Evolutionary conservation across 2,888 invertebrate genomes (phyloP).

Genomic region (Hirtodrosophila confusa): DNA sequence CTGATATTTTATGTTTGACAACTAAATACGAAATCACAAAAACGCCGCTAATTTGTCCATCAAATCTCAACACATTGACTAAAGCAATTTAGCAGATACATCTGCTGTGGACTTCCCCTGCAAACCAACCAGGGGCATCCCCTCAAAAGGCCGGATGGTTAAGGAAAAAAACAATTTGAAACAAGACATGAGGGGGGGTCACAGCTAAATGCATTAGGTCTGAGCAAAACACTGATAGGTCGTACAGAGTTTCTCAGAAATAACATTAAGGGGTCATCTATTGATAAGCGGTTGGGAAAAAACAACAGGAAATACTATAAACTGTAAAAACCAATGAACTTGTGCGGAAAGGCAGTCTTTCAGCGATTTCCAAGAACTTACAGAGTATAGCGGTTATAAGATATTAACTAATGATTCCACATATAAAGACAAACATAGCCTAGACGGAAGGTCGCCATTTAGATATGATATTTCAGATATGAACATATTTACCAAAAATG

Average conservation of each 20-base stretch:
- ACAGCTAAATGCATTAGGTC: constrained; percentile 15
- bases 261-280: constrained; percentile 2
- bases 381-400: background rate
- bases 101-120: constrained; percentile 59
- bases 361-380: background rate
- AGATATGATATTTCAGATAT: too few relatives aligned
- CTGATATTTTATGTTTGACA: background rate
- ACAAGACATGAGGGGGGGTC: constrained; percentile 10
- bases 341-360: constrained; percentile 3
- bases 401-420: background rate
- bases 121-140: constrained; percentile 61
- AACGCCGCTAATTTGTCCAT: constrained; percentile 66
- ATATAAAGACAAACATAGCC: too few relatives aligned
- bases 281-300: constrained; percentile 22
- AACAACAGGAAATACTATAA: constrained; percentile 18
- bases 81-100: constrained; percentile 62
- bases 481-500: constrained; percentile 2
- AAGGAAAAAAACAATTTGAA: constrained; percentile 23
- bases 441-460: too few relatives aligned
- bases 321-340: constrained; percentile 1
- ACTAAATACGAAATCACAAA: constrained; percentile 9
- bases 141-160: constrained; percentile 40
- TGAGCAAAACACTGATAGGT: constrained; percentile 18
- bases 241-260: constrained; percentile 16
- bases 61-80: constrained; percentile 57